A percentile compares a stretch with the other conserved stretches of the same genome.
These are phyloP conservation scores for Xestia xanthographa DNA, from an alignment of 2,888 invertebrate species.

Conservation along the genomic window DNA sequence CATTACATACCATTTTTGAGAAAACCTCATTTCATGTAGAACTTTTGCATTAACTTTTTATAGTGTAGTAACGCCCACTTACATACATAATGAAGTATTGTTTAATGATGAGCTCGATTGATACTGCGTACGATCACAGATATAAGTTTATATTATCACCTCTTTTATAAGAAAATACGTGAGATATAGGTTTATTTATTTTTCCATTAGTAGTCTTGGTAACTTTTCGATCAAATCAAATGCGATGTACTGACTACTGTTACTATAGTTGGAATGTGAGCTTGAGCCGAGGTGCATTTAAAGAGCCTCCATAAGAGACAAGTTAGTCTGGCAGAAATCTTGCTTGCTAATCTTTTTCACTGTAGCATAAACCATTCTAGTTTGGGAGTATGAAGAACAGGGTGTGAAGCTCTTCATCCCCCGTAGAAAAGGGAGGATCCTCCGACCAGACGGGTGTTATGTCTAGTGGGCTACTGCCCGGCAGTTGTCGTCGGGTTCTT, in stretches of 20 bases:
- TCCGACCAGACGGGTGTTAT: too few species aligned
- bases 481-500: too few species aligned
- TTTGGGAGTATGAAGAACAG: too few species aligned
- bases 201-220: neutral
- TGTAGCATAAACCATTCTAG: too few species aligned
- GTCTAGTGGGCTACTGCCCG: too few species aligned
- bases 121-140: constrained; percentile 39
- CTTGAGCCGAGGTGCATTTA: constrained; percentile 14
- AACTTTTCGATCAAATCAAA: constrained; percentile 8
- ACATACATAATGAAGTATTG: constrained; percentile 64
- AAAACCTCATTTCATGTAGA: constrained; percentile 9
- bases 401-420: too few species aligned
- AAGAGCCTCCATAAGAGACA: neutral
- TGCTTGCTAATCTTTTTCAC: too few species aligned
- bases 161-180: constrained; percentile 32
- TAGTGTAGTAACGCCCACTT: constrained; percentile 45
- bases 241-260: constrained; percentile 34
- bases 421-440: too few species aligned
- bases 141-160: constrained; percentile 9
- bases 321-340: neutral
- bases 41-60: constrained; percentile 29
- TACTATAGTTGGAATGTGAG: neutral
- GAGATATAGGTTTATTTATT: constrained; percentile 21
- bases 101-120: constrained; percentile 52
- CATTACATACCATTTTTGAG: too few species aligned